Conservation (phyloP, 1,140 invertebrate species). For the Metopolophium dirhodum region DNA sequence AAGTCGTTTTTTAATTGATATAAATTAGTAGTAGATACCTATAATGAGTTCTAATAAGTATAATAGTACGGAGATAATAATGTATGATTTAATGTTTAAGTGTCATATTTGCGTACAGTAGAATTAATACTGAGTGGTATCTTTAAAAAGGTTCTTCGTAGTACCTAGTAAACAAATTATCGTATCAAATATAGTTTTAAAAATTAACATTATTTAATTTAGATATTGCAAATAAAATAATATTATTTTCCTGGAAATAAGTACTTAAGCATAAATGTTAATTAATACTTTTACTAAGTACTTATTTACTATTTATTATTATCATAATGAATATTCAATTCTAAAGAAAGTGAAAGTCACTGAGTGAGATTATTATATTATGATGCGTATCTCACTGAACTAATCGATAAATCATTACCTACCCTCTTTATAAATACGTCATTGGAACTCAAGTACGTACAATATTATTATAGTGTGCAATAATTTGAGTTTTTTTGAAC, state of each 20-base stretch:
- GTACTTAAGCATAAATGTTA: background rate
- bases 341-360: background rate
- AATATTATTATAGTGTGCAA: background rate
- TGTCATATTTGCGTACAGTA: background rate
- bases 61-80: background rate
- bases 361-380: background rate
- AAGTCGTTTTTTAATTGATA: no score
- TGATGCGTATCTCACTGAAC: background rate
- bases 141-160: background rate
- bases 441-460: background rate
- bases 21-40: no score
- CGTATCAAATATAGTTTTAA: background rate
- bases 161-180: background rate
- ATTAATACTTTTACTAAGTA: background rate
- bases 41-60: background rate
- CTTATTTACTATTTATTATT: background rate
- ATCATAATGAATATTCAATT: background rate
- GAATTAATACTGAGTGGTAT: background rate
- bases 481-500: background rate
- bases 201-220: no score
- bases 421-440: background rate
- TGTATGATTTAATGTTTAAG: background rate
- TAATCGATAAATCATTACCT: background rate
- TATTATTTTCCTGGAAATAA: background rate
- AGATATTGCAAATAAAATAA: no score